These are phyloP conservation scores for Bradypodion ventrale DNA, from an alignment of 2,797 vertebrate species.

Conservation along the genomic window DNA sequence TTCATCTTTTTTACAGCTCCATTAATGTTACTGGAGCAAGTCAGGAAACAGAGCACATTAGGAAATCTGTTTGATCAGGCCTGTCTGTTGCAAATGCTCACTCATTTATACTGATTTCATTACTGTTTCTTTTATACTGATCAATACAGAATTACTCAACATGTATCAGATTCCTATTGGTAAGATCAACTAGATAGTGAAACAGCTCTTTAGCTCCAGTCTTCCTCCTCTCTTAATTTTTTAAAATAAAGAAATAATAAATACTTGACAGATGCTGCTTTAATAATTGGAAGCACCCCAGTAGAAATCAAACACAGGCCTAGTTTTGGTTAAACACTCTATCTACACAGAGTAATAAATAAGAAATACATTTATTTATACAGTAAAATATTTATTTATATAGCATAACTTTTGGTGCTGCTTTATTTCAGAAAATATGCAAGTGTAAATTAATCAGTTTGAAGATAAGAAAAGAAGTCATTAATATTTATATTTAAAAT, in stretches of 20 bases:
- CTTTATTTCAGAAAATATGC: background rate
- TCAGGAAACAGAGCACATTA: constrained; percentile 7
- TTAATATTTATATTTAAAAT: no score
- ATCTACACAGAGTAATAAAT: background rate
- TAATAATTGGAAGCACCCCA: constrained; percentile 18
- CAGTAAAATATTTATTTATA: no score
- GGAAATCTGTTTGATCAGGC: constrained; percentile 31
- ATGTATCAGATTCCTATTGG: background rate
- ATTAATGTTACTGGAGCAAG: background rate
- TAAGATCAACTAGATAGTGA: constrained; percentile 1
- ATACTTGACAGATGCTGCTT: background rate
- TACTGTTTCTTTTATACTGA: background rate
- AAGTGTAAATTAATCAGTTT: background rate
- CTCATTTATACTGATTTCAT: constrained; percentile 30
- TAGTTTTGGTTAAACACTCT: constrained; percentile 15
- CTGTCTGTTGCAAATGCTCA: constrained; percentile 9
- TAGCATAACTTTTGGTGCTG: background rate
- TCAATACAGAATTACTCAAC: constrained; percentile 17
- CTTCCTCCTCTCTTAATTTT: background rate
- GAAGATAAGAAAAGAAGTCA: background rate
- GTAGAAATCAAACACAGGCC: background rate
- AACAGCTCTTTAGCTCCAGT: background rate
- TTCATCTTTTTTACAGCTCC: background rate
- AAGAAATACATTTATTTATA: background rate
- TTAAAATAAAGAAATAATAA: background rate